Evolutionary conservation across 2,113 vertebrate species (phyloP), one percentile per base, ranked within the genome.

Genomic region (Oryzias curvinotus): DNA sequence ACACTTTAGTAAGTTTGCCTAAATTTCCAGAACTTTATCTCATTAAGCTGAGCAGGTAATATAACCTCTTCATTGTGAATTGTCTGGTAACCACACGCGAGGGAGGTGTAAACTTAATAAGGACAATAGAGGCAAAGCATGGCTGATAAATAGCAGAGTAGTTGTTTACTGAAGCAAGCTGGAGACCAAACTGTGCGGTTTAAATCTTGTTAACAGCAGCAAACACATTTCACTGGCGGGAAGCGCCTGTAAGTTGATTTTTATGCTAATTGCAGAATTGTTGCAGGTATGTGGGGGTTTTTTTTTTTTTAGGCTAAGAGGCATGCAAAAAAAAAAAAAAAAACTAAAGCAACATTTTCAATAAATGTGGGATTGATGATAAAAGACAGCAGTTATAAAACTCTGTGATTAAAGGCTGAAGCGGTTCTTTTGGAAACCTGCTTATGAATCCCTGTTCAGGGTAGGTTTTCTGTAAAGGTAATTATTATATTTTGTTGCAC

Each of bases 101-200:
- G 85, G 81, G 85, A 83, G 79, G 75, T 57, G 65, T 43, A 78
- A 89, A 87, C 79, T 51, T 86, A 87, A 90, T 90, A 85, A 86
- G 73, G 75, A 83, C 73, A 82, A 82, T 63, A 56, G 62, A 83
- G 68, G 75, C 56, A 55, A 86, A 81, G 57, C 69, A 61, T 71
- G 57, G 25, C 73, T 80, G 86, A 88, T 86, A 78, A 82, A 83
- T 80, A 82, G 71, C 73, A 47, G 61, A 70, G 67, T 48, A 82
- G 73, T 76, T 85, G 83, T 87, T 86, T 80, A 85, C 81, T 60
- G 51, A 57, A 79, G 65, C 65, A 60, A 21, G 65, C 66, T 25
- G 69, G 59, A 68, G 69, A 72, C 56, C 70, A 75, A 81, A 75
- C 19, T 25, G 19, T 19, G 62, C 70, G 61, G 43, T 1, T 36